Base-by-base conservation (phyloP, 1,140 invertebrate species). In the Dreissena polymorpha region DNA sequence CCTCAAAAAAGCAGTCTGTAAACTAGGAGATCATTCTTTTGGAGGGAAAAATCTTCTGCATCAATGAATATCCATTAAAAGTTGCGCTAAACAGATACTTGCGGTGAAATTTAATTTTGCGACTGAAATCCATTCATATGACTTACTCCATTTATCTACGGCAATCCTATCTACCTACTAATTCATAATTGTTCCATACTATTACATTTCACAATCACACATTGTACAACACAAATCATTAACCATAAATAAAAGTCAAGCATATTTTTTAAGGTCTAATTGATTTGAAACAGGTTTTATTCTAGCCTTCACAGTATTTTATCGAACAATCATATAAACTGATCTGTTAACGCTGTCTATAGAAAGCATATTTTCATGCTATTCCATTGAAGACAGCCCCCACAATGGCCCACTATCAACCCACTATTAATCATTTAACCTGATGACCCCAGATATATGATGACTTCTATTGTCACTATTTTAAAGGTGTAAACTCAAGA, bases 11-110 rank as follows among this genome's bases (percentile, higher is more conserved):
- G 21, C 57, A 8, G 3, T 60, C 57, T n/a, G 21, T 60, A 60
- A 60, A 60, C 16, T 60, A 60, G 21, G 57, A 60, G 57, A 18
- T 23, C 57, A 60, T 60, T 60, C 39, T 39, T 60, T 60, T 60
- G 57, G 57, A 60, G 57, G 57, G 57, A 60, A 60, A 39, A 60
- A 60, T 60, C 57, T 60, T 60, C 57, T 23, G 57, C 57, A n/a
- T 60, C 57, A 60, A n/a, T 60, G 16, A 60, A 60, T 60, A 60
- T 60, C 57, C 57, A 60, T 60, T 60, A 60, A 60, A 60, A 60
- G 21, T 60, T 60, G 12, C 57, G 21, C 57, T 60, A 60, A 3
- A 60, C 21, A 60, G 57, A n/a, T n/a, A 23, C 57, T 60, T 60
- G 57, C 21, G 3, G 57, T 60, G 6, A n/a, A 39, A 60, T 60